Evolutionary conservation across 2,888 invertebrate genomes (phyloP).

Genomic region (Aelia acuminata): DNA sequence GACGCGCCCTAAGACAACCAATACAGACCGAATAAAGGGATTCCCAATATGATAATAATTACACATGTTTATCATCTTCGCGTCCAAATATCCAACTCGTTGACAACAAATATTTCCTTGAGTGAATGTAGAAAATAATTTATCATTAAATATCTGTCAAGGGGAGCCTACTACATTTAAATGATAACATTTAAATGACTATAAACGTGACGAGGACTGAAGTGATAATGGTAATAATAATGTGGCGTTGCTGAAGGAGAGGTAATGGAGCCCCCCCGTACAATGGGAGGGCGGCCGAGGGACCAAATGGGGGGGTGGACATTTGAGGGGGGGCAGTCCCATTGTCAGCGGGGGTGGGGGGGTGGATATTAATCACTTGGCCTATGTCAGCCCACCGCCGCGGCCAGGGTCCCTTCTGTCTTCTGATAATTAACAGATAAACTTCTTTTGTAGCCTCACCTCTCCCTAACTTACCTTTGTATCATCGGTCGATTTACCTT

Average conservation of each 20-base stretch:
- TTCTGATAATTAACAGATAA: slow-evolving; percentile 37
- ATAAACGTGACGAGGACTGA: neutral
- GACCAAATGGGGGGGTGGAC: too few species aligned
- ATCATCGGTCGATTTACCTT: slow-evolving; percentile 29
- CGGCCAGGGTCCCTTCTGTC: neutral
- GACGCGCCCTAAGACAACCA: too few species aligned
- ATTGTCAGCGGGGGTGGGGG: neutral
- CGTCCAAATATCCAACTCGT: too few species aligned
- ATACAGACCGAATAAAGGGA: too few species aligned
- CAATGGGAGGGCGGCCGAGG: neutral
- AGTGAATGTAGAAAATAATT: too few species aligned
- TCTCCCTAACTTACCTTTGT: neutral
- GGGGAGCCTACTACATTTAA: too few species aligned
- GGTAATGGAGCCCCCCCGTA: neutral
- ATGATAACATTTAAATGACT: neutral
- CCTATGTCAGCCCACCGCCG: neutral
- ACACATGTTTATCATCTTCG: too few species aligned
- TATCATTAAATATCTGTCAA: too few species aligned
- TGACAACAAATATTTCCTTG: too few species aligned
- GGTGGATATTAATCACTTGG: neutral
- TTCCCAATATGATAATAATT: too few species aligned
- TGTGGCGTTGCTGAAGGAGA: neutral
- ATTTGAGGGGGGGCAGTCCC: neutral
- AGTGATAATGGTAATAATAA: neutral
- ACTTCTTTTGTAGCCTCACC: neutral